Base-by-base conservation (phyloP, 1,140 invertebrate genomes). In the Solenopsis invicta region DNA sequence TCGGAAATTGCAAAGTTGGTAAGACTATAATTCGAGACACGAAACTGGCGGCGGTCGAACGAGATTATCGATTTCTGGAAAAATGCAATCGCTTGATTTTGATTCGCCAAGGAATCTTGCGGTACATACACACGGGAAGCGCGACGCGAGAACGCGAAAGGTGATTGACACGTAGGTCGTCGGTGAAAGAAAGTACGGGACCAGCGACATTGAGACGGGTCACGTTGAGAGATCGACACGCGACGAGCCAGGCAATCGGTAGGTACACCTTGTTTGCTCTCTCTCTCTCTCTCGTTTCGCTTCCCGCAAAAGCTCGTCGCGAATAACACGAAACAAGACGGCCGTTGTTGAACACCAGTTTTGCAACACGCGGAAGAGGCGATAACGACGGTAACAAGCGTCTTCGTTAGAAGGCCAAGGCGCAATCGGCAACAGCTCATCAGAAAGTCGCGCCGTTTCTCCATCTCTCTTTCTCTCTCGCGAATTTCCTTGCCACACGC, bases 371-470 rank as follows among this genome's bases (percentile, higher is more conserved):
- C 78, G 86, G 86, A 87, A 87, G 86, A 82, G 37, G 67, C 86
- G 86, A 87, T 87, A 87, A 84, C 59, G 86, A 87, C 59, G 50
- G 86, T 87, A 87, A 87, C 86, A 87, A 87, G 86, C 86, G 59
- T 74, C 80, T 87, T 87, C 80, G 86, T 87, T 87, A 87, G 59
- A 67, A 50, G 61, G 69, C 21, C 74, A 54, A 64, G 41, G 48
- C 59, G 59, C 78, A 75, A 87, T 87, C 78, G 86, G 66, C 12
- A 54, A 75, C 45, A 37, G 50, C 80, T 84, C 69, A 84, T 87
- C 86, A 54, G 67, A 80, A 72, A 84, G 29, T 84, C 69, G 69
- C 67, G 13, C 50, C 21, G 24, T 59, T 29, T 86, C 66, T 81
- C 21, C 66, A 24, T 50, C 66, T 69, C 41, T n/a, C n/a, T 48